These are phyloP conservation scores for Laupala kohalensis DNA, from an alignment of 1,140 invertebrate species.

Conservation along the genomic window DNA sequence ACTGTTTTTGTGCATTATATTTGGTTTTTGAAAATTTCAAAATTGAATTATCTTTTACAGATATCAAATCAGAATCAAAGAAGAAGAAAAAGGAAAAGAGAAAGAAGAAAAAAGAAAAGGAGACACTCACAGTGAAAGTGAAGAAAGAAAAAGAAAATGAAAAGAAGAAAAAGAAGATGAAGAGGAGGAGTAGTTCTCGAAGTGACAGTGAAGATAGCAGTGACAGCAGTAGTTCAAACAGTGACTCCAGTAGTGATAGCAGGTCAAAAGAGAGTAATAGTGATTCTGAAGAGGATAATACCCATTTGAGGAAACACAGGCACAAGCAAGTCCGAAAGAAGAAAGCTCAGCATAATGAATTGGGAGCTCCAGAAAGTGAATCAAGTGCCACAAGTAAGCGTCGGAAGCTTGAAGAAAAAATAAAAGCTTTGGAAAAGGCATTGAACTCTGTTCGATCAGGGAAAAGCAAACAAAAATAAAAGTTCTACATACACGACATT, in stretches of 20 bases:
- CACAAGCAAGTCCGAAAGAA: background rate
- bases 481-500: too few relatives aligned
- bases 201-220: background rate
- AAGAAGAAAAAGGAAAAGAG: background rate
- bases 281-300: background rate
- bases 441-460: background rate
- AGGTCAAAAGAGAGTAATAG: background rate
- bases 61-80: background rate
- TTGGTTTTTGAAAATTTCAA: background rate
- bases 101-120: background rate
- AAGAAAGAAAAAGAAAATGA: background rate
- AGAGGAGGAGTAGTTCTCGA: background rate
- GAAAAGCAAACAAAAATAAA: background rate
- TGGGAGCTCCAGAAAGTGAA: background rate
- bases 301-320: background rate
- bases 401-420: background rate
- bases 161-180: background rate
- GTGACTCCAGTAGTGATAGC: background rate
- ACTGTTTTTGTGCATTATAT: too few relatives aligned
- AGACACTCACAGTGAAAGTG: background rate
- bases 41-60: background rate
- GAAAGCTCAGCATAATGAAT: background rate
- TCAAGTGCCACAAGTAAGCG: background rate
- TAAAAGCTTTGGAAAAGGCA: background rate
- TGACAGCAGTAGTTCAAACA: background rate